Percentiles rank a stretch among this genome's conserved stretches.
These are phyloP conservation scores for Rhinichthys osculus DNA, from an alignment of 2,797 vertebrate genomes.

Conservation along the genomic window DNA sequence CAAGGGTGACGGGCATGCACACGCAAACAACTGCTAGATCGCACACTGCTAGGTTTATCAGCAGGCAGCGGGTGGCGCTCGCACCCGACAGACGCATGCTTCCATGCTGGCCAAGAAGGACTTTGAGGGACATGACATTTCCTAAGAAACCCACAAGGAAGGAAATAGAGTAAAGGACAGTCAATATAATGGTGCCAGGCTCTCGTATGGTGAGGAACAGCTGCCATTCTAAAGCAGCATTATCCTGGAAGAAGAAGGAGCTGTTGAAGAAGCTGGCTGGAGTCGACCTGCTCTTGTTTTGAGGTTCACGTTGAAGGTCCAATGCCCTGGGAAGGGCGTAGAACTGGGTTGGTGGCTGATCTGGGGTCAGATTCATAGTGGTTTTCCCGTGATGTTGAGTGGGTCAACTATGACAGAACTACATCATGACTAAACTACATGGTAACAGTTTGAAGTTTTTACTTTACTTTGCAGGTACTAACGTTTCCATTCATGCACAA, in stretches of 20 bases:
- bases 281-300: not conserved
- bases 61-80: constrained; percentile 85
- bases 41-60: constrained; percentile 88
- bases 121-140: constrained; percentile 87
- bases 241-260: constrained; percentile 65
- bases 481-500: constrained; percentile 7
- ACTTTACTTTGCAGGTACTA: not conserved
- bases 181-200: constrained; percentile 81
- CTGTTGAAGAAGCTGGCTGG: constrained; percentile 50
- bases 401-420: not conserved
- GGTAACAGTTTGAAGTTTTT: not conserved
- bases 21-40: constrained; percentile 91
- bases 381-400: constrained; percentile 1
- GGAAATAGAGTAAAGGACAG: constrained; percentile 81
- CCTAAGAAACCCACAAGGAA: constrained; percentile 85
- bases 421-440: constrained; percentile 13
- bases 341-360: constrained; percentile 46
- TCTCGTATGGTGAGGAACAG: constrained; percentile 84
- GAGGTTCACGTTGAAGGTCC: constrained; percentile 26
- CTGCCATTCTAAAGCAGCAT: constrained; percentile 81
- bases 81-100: constrained; percentile 77
- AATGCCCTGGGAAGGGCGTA: constrained; percentile 3
- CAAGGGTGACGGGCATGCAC: constrained; percentile 90
- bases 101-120: constrained; percentile 79
- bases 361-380: constrained; percentile 69